Evolutionary conservation across 2,888 invertebrate genomes (phyloP), one percentile per base, ranked within the genome.

Genomic region (Pycnomerus fuliginosus): DNA sequence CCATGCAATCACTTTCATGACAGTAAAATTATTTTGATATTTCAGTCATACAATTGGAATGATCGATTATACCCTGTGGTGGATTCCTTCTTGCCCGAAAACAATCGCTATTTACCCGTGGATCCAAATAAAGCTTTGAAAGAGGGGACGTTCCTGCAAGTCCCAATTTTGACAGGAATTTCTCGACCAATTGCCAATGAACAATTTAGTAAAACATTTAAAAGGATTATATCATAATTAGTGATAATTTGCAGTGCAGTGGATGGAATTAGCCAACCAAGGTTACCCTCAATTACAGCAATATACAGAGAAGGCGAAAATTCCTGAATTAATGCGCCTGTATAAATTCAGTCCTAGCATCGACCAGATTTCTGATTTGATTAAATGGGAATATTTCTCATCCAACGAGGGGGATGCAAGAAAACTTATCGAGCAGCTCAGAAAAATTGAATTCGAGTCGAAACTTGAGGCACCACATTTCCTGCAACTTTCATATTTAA

Each of bases 121-220:
- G 73, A 79, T 45, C 76, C 84, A 20, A 61, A 72, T 17, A 68
- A 70, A 44, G 78, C 79, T 25, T 67, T 85, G 16, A 73, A 76
- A 48, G 64, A 68, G 24, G 76, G 79, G 41, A 71, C 75, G 44
- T 77, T 74, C 55, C 69, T 76, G 40, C 78, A 80, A 65, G 76
- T 87, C 10, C 83, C 86, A 16, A 69, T 86, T 29, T 70, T 88
- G 38, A 75, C 84, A 33, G 87, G 87, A 13, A 77, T 84, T 34
- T 79, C 81, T n/a, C 80, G 80, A 56, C 79, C 84, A 5, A 49
- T 68, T 11, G 50, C 59, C 7, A 57, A 65, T 45, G 52, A 59
- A 8, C 58, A 68, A 43, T 53, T 56, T 36, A 49, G 67, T 62
- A 58, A 59, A 22, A 20, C 8, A 20, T 20, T 5, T 31, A 17